These are phyloP conservation scores for Conopomorpha cramerella DNA, from an alignment of 1,140 invertebrate species.

Conservation along the genomic window DNA sequence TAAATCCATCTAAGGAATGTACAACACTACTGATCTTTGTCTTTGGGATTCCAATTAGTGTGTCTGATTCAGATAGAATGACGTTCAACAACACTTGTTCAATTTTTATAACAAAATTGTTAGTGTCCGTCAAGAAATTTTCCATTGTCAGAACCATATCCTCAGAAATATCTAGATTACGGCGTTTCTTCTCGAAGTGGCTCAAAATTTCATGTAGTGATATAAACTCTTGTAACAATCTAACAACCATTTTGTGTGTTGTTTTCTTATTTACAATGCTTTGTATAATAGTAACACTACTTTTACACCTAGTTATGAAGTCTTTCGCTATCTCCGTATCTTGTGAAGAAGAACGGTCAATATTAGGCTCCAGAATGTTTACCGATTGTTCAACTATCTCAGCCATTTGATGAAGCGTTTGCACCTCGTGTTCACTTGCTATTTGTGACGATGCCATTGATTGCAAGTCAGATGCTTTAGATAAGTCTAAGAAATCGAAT, in stretches of 20 bases:
- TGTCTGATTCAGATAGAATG: no score
- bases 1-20: no score
- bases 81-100: no score
- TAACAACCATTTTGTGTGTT: constrained; percentile 28
- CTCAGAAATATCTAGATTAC: no score
- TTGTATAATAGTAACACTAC: constrained; percentile 21
- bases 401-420: constrained; percentile 17
- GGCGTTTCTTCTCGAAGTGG: no score
- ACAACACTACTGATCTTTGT: no score
- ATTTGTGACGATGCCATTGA: constrained; percentile 13
- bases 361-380: constrained; percentile 17
- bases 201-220: constrained; percentile 7
- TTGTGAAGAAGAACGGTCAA: constrained; percentile 11
- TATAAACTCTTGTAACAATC: constrained; percentile 15
- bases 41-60: no score
- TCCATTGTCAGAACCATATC: no score
- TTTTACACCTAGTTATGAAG: constrained; percentile 25
- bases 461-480: constrained; percentile 16
- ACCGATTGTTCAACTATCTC: constrained; percentile 18
- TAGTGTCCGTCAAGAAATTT: no score
- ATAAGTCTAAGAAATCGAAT: constrained; percentile 26
- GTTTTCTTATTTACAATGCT: constrained; percentile 21
- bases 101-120: no score
- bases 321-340: constrained; percentile 21
- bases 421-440: constrained; percentile 16